Evolutionary conservation across 2,888 invertebrate species (phyloP), one percentile per base, ranked within the genome.

Genomic region (Coecobrya sp.): DNA sequence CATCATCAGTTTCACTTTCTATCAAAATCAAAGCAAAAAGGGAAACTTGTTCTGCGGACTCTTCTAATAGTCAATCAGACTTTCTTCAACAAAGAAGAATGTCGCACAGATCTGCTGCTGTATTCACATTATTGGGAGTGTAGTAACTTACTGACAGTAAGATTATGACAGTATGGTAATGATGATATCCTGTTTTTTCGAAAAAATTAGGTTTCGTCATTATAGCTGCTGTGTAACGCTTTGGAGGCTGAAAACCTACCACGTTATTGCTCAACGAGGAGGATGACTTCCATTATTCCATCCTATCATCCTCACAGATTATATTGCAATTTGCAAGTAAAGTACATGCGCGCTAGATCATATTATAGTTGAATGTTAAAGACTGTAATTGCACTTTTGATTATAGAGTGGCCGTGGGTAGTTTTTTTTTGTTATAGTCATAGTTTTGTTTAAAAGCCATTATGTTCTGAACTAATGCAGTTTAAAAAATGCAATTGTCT

Each of bases 1-100:
- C n/a, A 86, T 42, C 86, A 82, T 93, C 90, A 92, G 92, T 93
- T 92, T 93, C 93, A 91, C 93, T 93, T 93, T 93, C 93, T 93
- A 89, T 91, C 70, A 84, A 92, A 93, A 89, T 89, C 89, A 86
- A 85, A 84, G 65, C 62, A 68, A 84, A 62, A 89, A 89, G 89
- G 91, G 86, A 93, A 93, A 93, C 92, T 93, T 92, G 93, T 84
- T 93, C 85, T n/a, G 55, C 55, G n/a, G 55, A 4, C 81, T 45
- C 79, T 76, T 52, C 91, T 81, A 91, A 84, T 42, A 88, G 84
- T 85, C 88, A 85, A 92, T 92, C 85, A 76, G 42, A 76, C 62
- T 81, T 73, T 82, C 91, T 82, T 87, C 13, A 19, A 73, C 82
- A 49, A 76, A n/a, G 65, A 81, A 90, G 86, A 90, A 52, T 90